Conservation (phyloP, 2,797 vertebrate genomes). For the Alca torda region DNA sequence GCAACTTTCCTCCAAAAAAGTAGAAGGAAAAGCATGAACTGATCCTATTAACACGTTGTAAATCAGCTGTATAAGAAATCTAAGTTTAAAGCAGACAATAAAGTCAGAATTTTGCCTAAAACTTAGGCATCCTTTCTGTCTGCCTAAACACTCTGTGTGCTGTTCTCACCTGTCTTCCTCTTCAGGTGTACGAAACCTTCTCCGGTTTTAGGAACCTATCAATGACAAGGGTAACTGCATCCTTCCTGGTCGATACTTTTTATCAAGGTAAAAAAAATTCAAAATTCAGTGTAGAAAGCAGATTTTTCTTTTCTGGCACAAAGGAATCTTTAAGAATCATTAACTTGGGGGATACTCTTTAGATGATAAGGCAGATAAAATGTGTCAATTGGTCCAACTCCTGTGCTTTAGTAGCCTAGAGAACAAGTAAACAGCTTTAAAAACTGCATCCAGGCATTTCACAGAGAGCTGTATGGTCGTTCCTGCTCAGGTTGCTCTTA, state of each 20-base stretch:
- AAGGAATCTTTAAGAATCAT: not conserved
- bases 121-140: not conserved
- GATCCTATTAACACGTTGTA: not conserved
- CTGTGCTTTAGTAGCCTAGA: not conserved
- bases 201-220: not conserved
- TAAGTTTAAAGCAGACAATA: not conserved
- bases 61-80: not conserved
- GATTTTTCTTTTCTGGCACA: not conserved
- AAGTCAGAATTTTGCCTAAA: not conserved
- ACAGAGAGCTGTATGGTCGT: fast-evolving
- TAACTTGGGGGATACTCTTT: not conserved
- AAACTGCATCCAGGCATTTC: not conserved
- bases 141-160: not conserved
- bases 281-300: not conserved
- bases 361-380: not conserved
- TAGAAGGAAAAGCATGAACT: not conserved
- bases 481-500: not conserved
- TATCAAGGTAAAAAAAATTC: not conserved
- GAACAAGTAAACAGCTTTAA: not conserved
- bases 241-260: not conserved
- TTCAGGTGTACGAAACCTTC: not conserved
- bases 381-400: not conserved
- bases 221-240: not conserved
- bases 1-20: not conserved
- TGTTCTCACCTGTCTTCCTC: fast-evolving